Conservation (phyloP, 2,113 vertebrate genomes). For the Dryoscopus gambensis region DNA sequence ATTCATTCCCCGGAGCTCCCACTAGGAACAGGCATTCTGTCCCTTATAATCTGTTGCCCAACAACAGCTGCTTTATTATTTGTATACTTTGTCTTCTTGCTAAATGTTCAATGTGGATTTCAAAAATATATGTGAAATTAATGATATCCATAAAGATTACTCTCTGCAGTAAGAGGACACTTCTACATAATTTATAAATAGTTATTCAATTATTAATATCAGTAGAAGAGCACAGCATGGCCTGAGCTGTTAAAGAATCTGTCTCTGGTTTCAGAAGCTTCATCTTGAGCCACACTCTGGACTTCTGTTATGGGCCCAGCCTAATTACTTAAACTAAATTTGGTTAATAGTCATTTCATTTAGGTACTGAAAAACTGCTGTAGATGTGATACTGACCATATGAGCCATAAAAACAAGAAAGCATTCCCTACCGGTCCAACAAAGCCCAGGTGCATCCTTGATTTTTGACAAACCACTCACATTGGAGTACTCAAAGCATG, state of each 20-base stretch:
- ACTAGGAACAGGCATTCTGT: rapidly evolving
- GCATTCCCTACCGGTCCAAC: neutral
- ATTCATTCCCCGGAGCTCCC: rapidly evolving
- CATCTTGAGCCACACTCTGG: neutral
- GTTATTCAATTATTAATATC: neutral
- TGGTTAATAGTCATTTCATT: neutral
- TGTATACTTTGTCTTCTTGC: neutral
- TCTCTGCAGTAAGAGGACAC: neutral
- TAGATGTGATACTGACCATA: neutral
- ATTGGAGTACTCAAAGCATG: neutral
- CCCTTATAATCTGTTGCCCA: neutral
- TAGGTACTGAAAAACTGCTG: neutral
- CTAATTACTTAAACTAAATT: neutral
- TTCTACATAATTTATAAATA: neutral
- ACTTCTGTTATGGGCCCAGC: neutral
- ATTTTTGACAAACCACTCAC: neutral
- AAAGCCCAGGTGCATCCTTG: neutral
- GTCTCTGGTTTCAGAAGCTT: neutral
- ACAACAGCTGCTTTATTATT: neutral
- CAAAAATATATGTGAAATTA: neutral
- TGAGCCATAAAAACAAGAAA: neutral
- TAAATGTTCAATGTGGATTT: neutral
- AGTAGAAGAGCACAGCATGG: neutral
- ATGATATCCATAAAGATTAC: neutral
- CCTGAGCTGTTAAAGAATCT: neutral